Evolutionary conservation across 2,113 vertebrate genomes (phyloP), one percentile per base, ranked within the genome.

Genomic region (Pelmatolapia mariae): DNA sequence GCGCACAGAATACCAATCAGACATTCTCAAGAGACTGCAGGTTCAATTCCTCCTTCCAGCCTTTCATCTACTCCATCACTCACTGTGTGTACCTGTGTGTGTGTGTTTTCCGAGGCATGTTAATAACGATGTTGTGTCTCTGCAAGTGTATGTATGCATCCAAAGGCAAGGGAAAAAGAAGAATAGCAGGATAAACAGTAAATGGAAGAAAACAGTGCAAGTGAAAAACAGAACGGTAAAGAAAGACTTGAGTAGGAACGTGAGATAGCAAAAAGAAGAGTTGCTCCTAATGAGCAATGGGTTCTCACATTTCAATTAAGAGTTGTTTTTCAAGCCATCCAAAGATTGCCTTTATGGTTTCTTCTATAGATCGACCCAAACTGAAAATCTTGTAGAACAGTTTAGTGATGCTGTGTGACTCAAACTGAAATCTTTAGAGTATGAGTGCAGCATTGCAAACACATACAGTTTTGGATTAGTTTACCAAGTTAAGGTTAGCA

Each of bases 1-100:
- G 73, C 82, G 85, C 57, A 40, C 24, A 82, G 86, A 89, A 91
- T 87, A 85, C 29, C 82, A 90, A 85, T 88, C 63, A 84, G 53
- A 84, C 52, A 45, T n/a, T 91, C 83, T 76, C 89, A 71, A 9
- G 85, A 89, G 85, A 84, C 11, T 8, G 10, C 15, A 54, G 76
- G 85, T 87, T 87, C 89, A 84, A 66, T 89, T 89, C 83, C 61
- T 86, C 24, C 47, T 82, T 81, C 31, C 76, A 83, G 59, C 43
- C 54, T 71, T 68, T 82, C 52, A 73, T 59, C 22, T 80, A 19
- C 57, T 78, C 43, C 5, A 79, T 81, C 56, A 61, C 66, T 81
- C 52, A 56, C 31, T 81, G 79, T 54, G 59, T 83, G 40, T 47
- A 45, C 36, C 5, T 83, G 68, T 80, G 56, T 56, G 63, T 40